These are phyloP conservation scores for Scophthalmus maximus DNA, from an alignment of 2,113 vertebrate species.

Conservation along the genomic window DNA sequence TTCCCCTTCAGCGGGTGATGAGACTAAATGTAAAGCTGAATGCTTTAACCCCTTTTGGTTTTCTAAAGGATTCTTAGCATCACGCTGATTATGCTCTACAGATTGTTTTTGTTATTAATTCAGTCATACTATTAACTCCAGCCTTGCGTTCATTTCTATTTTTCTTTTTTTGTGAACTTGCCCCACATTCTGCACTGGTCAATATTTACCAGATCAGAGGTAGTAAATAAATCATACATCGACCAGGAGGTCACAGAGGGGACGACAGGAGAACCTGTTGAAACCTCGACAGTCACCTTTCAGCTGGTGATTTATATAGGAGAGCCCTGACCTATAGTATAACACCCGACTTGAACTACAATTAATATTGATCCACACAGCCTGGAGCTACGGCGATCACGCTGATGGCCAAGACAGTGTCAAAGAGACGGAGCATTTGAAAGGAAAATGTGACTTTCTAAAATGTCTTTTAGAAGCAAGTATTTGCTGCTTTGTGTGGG, in stretches of 20 bases:
- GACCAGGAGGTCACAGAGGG: slow-evolving; percentile 57
- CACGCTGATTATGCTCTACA: too few relatives aligned
- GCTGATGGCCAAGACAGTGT: slow-evolving; percentile 22
- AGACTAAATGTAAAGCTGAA: slow-evolving; percentile 16
- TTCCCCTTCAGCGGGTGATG: slow-evolving; percentile 27
- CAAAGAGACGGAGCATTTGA: slow-evolving; percentile 33
- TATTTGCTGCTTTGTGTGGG: background rate
- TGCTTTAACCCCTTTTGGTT: slow-evolving; percentile 10
- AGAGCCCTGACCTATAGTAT: slow-evolving; percentile 71
- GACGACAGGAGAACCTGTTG: slow-evolving; percentile 47
- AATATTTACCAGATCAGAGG: slow-evolving; percentile 72
- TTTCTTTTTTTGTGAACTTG: slow-evolving; percentile 24
- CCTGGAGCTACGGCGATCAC: slow-evolving; percentile 38
- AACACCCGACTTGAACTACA: slow-evolving; percentile 66
- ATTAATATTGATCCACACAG: slow-evolving; percentile 77
- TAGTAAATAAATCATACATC: slow-evolving; percentile 71
- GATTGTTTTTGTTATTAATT: too few relatives aligned
- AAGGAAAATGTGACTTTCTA: slow-evolving; percentile 48
- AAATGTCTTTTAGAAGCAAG: background rate
- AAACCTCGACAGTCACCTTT: slow-evolving; percentile 74
- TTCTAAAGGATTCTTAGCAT: too few relatives aligned
- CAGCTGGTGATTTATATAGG: slow-evolving; percentile 76
- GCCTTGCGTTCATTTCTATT: background rate
- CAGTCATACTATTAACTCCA: background rate
- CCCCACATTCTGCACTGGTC: slow-evolving; percentile 41